Conservation (phyloP, 92 coral and sea anemone species). For the Parazoanthus swiftii region DNA sequence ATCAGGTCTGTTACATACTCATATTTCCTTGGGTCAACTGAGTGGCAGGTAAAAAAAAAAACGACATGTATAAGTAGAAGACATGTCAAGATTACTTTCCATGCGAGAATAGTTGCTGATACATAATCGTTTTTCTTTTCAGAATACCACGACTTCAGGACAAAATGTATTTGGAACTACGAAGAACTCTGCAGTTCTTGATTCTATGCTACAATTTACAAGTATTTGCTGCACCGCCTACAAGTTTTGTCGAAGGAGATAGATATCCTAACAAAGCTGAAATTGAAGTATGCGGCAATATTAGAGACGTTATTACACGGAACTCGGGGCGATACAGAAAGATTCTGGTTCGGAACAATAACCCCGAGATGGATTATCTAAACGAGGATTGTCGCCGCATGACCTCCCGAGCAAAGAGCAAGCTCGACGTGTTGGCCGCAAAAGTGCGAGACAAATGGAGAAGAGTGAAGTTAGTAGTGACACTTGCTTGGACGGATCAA, state of each 20-base stretch:
- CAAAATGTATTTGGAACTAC: constrained; percentile 8
- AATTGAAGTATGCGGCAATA: constrained; percentile 77
- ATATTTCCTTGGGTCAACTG: background rate
- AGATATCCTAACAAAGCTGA: constrained; percentile 69
- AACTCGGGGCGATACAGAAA: constrained; percentile 85
- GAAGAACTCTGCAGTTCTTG: background rate
- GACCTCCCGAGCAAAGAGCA: constrained; percentile 91
- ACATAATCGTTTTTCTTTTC: background rate
- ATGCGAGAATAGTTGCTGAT: background rate
- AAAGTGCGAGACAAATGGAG: constrained; percentile 69
- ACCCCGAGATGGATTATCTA: constrained; percentile 59
- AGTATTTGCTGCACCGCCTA: constrained; percentile 22
- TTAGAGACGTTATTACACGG: constrained; percentile 83
- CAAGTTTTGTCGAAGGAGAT: background rate
- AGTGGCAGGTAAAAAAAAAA: background rate
- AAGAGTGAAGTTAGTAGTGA: constrained; percentile 56
- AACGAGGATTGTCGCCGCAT: constrained; percentile 87
- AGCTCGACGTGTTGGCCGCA: constrained; percentile 83
- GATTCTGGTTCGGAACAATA: constrained; percentile 83
- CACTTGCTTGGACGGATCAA: constrained; percentile 92
- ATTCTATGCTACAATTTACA: background rate
- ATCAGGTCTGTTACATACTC: background rate
- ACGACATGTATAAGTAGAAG: too few species aligned
- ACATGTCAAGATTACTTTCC: background rate
- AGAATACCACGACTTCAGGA: background rate